phyloP scores from a whole-genome alignment of 1,140 invertebrate genomes.

The Paralvinella palmiformis region DNA sequence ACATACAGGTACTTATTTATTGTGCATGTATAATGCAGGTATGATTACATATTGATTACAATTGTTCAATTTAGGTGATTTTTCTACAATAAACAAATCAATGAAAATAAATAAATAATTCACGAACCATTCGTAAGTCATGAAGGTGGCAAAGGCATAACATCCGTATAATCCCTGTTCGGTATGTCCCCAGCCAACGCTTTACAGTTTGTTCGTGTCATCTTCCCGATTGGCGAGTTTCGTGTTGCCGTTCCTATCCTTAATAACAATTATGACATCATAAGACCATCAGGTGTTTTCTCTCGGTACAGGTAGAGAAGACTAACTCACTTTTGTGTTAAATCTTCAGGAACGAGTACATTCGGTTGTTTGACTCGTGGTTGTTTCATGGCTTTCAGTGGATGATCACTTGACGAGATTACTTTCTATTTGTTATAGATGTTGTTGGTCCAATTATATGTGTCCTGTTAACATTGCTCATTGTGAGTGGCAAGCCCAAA shows the following conservation, averaged over 20 bases:
- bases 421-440: neutral
- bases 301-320: neutral
- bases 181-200: neutral
- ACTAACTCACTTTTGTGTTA: neutral
- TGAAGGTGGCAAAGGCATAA: too few relatives aligned
- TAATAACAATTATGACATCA: neutral
- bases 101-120: too few relatives aligned
- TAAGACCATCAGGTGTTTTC: neutral
- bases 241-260: neutral
- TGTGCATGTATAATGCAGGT: neutral
- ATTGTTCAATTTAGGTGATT: neutral
- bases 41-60: neutral
- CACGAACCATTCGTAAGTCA: too few relatives aligned
- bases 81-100: neutral
- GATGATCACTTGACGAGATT: neutral
- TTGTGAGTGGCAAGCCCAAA: neutral
- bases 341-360: neutral
- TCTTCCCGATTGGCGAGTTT: neutral
- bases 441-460: neutral
- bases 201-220: neutral
- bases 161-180: too few relatives aligned
- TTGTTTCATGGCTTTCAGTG: neutral
- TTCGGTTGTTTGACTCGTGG: too few relatives aligned
- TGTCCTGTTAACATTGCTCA: neutral
- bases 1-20: neutral